Base-by-base conservation (phyloP, 1,140 invertebrate genomes). In the Drosophila truncata region DNA sequence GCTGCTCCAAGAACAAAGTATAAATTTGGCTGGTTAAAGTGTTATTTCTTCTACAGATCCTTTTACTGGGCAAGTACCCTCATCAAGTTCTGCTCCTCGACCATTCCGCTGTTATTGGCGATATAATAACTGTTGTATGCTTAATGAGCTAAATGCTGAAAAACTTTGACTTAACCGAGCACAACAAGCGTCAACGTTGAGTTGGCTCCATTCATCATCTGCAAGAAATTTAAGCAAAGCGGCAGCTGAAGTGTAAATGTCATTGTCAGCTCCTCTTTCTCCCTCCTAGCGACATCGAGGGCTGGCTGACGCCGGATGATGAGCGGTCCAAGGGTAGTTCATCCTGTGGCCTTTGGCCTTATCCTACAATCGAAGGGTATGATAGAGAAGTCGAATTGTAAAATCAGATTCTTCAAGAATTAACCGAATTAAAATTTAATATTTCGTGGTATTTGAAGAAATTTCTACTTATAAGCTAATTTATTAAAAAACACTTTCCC, bases 191-290 rank as follows among this genome's bases (percentile, higher is more conserved):
- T 73, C 50, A 42, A 63, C 57, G 23, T 52, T 61, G 35, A 49
- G 23, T 52, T 61, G 20, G 29, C 46, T 81, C 63, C 82, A 86
- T 86, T 82, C 79, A 86, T 86, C 82, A 86, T 86, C 74, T 61
- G 62, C 67, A 50, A 61, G 76, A 77, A 79, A 58, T 87, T 80
- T 65, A 80, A 76, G 66, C 70, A 72, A 76, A 86, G 75, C 65
- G 78, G 82, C 83, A 80, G 80, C 80, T 82, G 79, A 86, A 86
- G 83, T 86, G 83, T 86, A 87, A 86, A 86, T 87, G 83, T 82
- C 83, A 87, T 86, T 86, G 82, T 77, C 82, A 87, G 82, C 54
- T 62, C 58, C 52, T n/a, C 13, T 11, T 20, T 35, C 46, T 8
- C 23, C 4, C 23, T n/a, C 25, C 23, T 25, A 41, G 20, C 37